A percentile compares a stretch with the other conserved stretches of the same genome.
Evolutionary conservation across 2,888 invertebrate species (phyloP).

Genomic region (Cantharis lateralis): DNA sequence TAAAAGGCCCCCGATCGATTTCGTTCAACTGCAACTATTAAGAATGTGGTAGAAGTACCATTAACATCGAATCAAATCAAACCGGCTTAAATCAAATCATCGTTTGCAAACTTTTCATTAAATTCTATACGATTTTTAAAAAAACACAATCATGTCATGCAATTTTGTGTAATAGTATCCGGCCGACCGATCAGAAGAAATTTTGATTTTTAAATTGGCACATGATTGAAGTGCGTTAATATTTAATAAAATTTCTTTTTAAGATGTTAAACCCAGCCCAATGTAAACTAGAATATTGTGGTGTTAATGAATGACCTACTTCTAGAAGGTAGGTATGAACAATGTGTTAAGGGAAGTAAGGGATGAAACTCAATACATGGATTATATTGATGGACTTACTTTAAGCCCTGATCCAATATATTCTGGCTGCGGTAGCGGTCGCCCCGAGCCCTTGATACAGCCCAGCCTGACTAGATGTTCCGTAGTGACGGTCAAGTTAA

Average conservation of each 20-base stretch:
- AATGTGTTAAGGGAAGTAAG: slow-evolving; percentile 21
- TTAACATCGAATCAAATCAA: neutral
- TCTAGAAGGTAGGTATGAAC: slow-evolving; percentile 21
- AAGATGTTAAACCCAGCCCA: no score
- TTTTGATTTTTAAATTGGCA: neutral
- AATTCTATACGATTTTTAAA: neutral
- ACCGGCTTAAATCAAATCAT: neutral
- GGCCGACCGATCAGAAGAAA: neutral
- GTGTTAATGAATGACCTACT: slow-evolving; percentile 33
- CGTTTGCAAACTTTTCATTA: neutral
- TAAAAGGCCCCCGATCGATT: slow-evolving; percentile 46
- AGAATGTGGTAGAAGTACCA: slow-evolving; percentile 35
- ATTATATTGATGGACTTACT: slow-evolving; percentile 47
- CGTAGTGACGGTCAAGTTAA: slow-evolving; percentile 56
- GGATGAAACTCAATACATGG: neutral
- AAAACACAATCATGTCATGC: neutral
- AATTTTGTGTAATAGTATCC: neutral
- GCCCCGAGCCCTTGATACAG: slow-evolving; percentile 53
- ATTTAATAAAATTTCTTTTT: neutral
- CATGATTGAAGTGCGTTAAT: neutral
- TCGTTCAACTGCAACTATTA: slow-evolving; percentile 42
- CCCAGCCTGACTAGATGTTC: slow-evolving; percentile 52
- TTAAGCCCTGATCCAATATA: slow-evolving; percentile 55
- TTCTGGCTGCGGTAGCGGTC: slow-evolving; percentile 55
- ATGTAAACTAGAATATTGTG: neutral